Percentiles rank a stretch among this genome's conserved stretches.
phyloP scores from a whole-genome alignment of 1,140 invertebrate genomes.

The Tetragnatha versicolor region DNA sequence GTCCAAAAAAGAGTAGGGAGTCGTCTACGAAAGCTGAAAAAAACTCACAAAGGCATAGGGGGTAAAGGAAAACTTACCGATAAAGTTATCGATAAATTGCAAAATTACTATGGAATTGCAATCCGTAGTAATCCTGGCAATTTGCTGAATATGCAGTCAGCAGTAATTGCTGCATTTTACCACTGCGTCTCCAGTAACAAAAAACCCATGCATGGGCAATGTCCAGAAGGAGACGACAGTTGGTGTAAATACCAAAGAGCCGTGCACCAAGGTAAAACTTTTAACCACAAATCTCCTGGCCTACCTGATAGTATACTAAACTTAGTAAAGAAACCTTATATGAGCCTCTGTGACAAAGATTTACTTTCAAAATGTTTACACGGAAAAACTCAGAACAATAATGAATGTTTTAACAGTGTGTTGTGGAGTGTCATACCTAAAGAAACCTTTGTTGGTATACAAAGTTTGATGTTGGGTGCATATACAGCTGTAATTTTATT shows the following conservation, averaged over 20 bases:
- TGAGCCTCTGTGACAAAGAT: not conserved
- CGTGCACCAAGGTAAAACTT: not conserved
- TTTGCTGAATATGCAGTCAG: not conserved
- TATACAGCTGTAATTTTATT: constrained; percentile 21
- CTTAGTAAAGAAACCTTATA: not conserved
- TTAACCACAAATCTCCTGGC: not conserved
- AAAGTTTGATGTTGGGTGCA: constrained; percentile 13
- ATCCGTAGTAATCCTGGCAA: no score
- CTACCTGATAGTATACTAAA: not conserved
- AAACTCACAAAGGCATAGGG: not conserved
- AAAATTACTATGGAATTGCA: no score
- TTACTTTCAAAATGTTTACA: no score
- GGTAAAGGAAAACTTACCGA: constrained; percentile 15
- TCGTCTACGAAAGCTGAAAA: not conserved
- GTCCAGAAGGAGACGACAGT: not conserved
- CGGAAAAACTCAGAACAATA: constrained; percentile 19
- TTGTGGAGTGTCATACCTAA: constrained; percentile 27
- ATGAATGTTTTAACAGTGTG: constrained; percentile 25
- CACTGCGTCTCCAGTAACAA: constrained; percentile 5
- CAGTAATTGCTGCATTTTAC: not conserved
- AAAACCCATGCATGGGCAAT: constrained; percentile 19
- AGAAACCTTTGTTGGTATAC: constrained; percentile 1
- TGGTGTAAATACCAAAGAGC: constrained; percentile 23
- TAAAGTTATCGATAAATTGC: no score
- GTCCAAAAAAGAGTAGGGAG: not conserved